Percentiles rank a stretch among this genome's conserved stretches.
Evolutionary conservation across 53 echinoderm and acorn worm species (phyloP).

Genomic region (Echinometra lucunter): DNA sequence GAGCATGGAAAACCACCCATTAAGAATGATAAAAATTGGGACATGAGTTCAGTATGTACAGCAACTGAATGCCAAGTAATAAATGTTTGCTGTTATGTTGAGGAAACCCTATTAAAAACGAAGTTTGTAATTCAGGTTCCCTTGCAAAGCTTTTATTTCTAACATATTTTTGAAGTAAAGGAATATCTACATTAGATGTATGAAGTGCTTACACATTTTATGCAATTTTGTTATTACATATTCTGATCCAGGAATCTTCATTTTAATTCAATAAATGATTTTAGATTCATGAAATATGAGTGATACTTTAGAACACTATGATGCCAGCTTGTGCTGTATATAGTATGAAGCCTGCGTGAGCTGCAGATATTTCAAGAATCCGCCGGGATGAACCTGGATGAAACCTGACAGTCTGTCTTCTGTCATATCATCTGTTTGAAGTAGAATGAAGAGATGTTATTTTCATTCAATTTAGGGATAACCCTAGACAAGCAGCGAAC

Average conservation of each 20-base stretch:
- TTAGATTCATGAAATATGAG: not conserved
- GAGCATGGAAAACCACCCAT: no score
- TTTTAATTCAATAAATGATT: not conserved
- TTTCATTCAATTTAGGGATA: constrained; percentile 52
- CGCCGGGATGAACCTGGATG: not conserved
- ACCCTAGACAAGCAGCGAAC: constrained; percentile 40
- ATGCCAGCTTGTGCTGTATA: not conserved
- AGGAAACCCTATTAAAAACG: no score
- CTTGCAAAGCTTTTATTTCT: no score
- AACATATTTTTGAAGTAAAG: not conserved
- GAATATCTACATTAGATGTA: not conserved
- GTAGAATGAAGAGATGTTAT: constrained; percentile 24
- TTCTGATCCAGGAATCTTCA: not conserved
- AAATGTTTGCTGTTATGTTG: no score
- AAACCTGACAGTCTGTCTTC: constrained; percentile 30
- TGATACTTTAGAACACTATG: not conserved
- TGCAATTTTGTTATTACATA: not conserved
- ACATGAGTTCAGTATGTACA: no score
- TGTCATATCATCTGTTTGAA: constrained; percentile 4
- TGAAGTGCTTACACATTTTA: not conserved
- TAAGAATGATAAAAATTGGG: no score
- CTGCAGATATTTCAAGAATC: constrained; percentile 20
- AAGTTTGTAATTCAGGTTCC: no score
- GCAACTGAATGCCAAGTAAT: no score
- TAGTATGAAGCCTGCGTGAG: not conserved